Conservation (phyloP, 2,797 vertebrate genomes). For the Hypotaenidia okinawae region DNA sequence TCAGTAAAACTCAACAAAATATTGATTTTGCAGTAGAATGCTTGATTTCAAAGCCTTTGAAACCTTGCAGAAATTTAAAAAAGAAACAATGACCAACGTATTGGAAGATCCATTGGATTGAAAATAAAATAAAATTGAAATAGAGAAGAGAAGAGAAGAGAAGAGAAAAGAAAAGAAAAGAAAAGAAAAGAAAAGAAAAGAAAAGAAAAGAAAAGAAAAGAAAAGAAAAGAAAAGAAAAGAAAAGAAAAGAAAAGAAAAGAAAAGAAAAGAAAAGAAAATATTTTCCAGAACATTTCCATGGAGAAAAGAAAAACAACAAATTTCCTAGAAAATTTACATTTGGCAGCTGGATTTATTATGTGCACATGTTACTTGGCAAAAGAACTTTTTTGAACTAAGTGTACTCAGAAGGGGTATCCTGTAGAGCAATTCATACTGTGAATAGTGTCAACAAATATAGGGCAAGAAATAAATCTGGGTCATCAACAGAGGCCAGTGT, state of each 20-base stretch:
- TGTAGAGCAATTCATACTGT: slow-evolving; percentile 18
- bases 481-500: neutral
- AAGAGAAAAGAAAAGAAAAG: no score
- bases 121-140: neutral
- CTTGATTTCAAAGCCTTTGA: neutral
- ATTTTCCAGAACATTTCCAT: slow-evolving; percentile 9
- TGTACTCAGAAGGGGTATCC: neutral
- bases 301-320: slow-evolving; percentile 1
- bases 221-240: no score
- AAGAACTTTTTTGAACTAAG: slow-evolving; percentile 15
- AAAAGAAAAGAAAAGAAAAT: no score
- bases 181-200: no score
- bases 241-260: no score
- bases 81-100: neutral
- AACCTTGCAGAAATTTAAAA: neutral
- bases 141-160: no score
- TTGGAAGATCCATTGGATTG: neutral
- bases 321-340: slow-evolving; percentile 49
- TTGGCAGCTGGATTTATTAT: slow-evolving; percentile 42
- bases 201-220: no score
- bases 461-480: slow-evolving; percentile 34
- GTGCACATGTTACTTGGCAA: slow-evolving; percentile 18
- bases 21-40: neutral
- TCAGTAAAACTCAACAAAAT: neutral
- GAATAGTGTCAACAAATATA: slow-evolving; percentile 6